A percentile compares a stretch with the other conserved stretches of the same genome.
phyloP scores from a whole-genome alignment of 1,140 invertebrate genomes.

The Rhynchophorus ferrugineus region DNA sequence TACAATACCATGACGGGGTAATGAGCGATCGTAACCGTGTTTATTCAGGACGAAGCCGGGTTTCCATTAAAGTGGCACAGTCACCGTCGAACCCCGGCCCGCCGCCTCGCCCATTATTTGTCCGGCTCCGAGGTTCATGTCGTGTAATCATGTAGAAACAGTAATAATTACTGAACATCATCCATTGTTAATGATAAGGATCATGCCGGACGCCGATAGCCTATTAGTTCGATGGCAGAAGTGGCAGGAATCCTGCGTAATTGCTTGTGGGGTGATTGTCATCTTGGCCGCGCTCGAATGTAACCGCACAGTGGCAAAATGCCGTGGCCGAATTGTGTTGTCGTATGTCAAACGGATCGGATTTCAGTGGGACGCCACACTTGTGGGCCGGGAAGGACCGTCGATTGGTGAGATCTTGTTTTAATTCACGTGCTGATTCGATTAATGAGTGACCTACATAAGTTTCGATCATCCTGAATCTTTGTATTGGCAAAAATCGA shows the following conservation, averaged over 20 bases:
- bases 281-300: neutral
- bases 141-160: slow-evolving; percentile 4
- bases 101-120: neutral
- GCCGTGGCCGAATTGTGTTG: neutral
- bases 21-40: too few relatives aligned
- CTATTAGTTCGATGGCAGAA: slow-evolving; percentile 4
- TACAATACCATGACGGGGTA: too few relatives aligned
- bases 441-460: too few relatives aligned
- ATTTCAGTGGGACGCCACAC: neutral
- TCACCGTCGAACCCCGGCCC: too few relatives aligned
- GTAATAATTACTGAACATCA: slow-evolving; percentile 5
- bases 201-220: neutral
- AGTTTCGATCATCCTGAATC: too few relatives aligned
- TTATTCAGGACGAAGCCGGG: too few relatives aligned
- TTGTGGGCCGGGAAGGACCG: too few relatives aligned
- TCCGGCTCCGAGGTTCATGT: neutral
- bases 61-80: too few relatives aligned
- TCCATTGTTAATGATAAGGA: slow-evolving; percentile 8
- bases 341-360: neutral
- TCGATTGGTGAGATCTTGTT: too few relatives aligned
- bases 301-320: too few relatives aligned
- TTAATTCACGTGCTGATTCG: too few relatives aligned
- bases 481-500: too few relatives aligned
- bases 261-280: neutral
- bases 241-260: slow-evolving; percentile 1